Evolutionary conservation across 1,140 invertebrate genomes (phyloP).

Genomic region (Sitobion miscanthi): DNA sequence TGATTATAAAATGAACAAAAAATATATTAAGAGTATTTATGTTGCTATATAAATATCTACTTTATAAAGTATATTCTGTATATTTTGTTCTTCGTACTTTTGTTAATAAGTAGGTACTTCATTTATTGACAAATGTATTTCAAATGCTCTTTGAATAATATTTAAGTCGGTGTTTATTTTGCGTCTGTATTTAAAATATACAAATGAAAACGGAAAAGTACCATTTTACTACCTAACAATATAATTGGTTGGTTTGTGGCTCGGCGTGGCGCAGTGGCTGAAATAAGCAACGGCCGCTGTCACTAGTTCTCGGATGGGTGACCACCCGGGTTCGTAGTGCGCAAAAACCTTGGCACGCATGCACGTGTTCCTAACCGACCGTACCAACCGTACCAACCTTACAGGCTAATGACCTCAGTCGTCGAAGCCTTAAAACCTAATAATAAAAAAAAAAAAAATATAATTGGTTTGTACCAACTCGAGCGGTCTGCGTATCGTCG

Average conservation of each 20-base stretch:
- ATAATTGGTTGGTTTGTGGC: no score
- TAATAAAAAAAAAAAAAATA: no score
- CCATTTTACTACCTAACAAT: not conserved
- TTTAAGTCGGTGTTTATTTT: not conserved
- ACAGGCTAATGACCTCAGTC: no score
- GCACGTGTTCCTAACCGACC: no score
- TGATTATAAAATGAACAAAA: not conserved
- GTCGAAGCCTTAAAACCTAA: no score
- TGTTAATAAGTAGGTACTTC: not conserved
- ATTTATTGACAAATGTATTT: not conserved
- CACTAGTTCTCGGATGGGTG: no score
- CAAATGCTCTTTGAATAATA: not conserved
- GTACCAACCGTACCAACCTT: no score
- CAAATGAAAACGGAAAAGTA: not conserved
- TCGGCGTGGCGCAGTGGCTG: no score
- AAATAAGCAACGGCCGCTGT: no score
- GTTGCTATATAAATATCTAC: not conserved
- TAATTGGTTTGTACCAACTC: not conserved
- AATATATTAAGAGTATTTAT: not conserved
- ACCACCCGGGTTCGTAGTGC: no score
- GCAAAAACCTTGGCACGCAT: no score
- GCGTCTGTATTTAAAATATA: not conserved
- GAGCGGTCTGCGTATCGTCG: not conserved
- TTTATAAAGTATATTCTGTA: not conserved
- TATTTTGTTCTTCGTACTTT: not conserved